Conservation (phyloP, 2,797 vertebrate species). For the Notamacropus eugenii region DNA sequence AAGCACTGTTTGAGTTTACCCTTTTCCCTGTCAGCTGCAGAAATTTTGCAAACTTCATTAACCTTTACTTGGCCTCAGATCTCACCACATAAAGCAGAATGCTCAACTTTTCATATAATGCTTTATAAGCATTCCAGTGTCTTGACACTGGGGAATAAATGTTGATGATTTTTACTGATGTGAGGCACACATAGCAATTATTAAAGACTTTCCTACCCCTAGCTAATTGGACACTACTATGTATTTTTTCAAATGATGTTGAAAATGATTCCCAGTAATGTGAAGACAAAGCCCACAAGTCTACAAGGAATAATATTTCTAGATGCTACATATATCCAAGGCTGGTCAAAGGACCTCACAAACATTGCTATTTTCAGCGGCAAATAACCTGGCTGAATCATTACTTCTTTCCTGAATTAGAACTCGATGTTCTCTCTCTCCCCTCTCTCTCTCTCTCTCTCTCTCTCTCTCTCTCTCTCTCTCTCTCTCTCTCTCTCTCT, state of each 20-base stretch:
- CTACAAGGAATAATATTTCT: not conserved
- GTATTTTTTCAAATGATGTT: not conserved
- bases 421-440: not conserved
- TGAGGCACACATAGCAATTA: not conserved
- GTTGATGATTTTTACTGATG: slow-evolving; percentile 52
- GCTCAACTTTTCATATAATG: slow-evolving; percentile 31
- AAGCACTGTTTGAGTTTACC: not conserved
- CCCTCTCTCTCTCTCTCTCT: not conserved
- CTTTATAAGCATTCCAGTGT: slow-evolving; percentile 55
- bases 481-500: not conserved
- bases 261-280: slow-evolving; percentile 17
- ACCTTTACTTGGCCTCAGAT: slow-evolving; percentile 12
- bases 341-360: not conserved
- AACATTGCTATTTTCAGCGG: not conserved
- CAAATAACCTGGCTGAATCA: not conserved
- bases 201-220: not conserved
- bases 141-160: slow-evolving; percentile 60
- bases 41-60: slow-evolving; percentile 31
- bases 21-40: slow-evolving; percentile 10
- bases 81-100: not conserved
- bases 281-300: not conserved
- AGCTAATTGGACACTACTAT: not conserved
- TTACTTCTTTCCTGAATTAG: not conserved
- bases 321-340: not conserved
- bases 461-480: not conserved